Conservation (phyloP, 2,797 vertebrate species). For the Lacerta bilineata region DNA sequence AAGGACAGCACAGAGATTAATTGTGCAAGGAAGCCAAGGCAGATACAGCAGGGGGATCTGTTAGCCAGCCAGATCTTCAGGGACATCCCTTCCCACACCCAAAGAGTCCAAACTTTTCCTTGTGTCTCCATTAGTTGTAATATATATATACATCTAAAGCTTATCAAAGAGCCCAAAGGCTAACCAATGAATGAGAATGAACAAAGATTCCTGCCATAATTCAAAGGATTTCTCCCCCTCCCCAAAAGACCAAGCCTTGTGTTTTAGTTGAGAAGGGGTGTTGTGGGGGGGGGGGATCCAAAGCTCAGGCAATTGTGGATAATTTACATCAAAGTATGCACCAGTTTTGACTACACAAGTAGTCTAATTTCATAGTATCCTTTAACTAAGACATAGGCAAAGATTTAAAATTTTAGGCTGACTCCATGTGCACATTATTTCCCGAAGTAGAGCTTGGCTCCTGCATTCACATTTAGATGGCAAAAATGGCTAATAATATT, state of each 20-base stretch:
- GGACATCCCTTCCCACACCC: not conserved
- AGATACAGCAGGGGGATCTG: not conserved
- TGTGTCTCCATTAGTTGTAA: conserved; percentile 52
- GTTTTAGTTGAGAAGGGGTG: conserved; percentile 36
- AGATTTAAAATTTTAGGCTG: conserved; percentile 57
- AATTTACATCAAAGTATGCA: conserved; percentile 69
- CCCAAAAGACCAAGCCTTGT: not conserved
- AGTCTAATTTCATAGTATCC: conserved; percentile 60
- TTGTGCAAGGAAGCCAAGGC: not conserved
- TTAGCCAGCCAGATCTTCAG: no score
- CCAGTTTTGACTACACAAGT: conserved; percentile 46
- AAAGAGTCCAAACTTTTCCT: conserved; percentile 34
- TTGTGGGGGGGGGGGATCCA: not conserved
- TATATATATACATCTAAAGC: conserved; percentile 59
- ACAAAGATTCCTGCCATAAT: conserved; percentile 53
- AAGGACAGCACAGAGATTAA: not conserved
- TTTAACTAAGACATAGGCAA: conserved; percentile 54
- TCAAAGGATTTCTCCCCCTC: conserved; percentile 45
- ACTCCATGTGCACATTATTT: conserved; percentile 55
- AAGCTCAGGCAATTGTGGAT: conserved; percentile 63
- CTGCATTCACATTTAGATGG: conserved; percentile 45
- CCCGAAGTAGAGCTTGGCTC: conserved; percentile 55
- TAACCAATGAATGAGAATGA: conserved; percentile 53
- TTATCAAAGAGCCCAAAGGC: conserved; percentile 63
- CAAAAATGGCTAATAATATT: conserved; percentile 17